Conservation (phyloP, 2,888 invertebrate genomes). For the Orchestes rusci region DNA sequence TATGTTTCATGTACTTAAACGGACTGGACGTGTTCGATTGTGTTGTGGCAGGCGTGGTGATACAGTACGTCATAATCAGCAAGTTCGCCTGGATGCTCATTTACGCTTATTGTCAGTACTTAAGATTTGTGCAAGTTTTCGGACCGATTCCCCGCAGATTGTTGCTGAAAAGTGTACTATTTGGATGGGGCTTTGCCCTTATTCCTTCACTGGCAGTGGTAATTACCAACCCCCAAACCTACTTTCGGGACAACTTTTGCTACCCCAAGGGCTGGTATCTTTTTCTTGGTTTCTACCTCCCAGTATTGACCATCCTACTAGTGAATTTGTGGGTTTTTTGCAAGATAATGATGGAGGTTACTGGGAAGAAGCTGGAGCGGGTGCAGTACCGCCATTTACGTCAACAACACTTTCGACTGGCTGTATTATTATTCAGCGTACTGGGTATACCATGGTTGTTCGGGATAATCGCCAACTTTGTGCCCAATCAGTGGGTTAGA, state of each 20-base stretch:
- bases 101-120: constrained; percentile 60
- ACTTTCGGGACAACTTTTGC: constrained; percentile 48
- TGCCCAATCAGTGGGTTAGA: constrained; percentile 30
- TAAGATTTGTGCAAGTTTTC: constrained; percentile 58
- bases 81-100: constrained; percentile 70
- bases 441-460: constrained; percentile 57
- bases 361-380: constrained; percentile 38
- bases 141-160: constrained; percentile 53
- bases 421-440: constrained; percentile 53
- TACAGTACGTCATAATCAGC: constrained; percentile 60
- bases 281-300: constrained; percentile 51
- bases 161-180: constrained; percentile 53
- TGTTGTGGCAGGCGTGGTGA: constrained; percentile 50
- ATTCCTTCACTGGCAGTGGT: constrained; percentile 50
- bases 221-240: constrained; percentile 44
- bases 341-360: constrained; percentile 49
- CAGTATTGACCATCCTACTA: constrained; percentile 48
- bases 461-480: constrained; percentile 47
- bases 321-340: constrained; percentile 53
- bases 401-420: constrained; percentile 48
- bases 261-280: constrained; percentile 50
- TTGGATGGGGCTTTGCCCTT: constrained; percentile 57
- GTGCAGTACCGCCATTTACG: constrained; percentile 2
- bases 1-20: constrained; percentile 36
- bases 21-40: constrained; percentile 39